Evolutionary conservation across 2,888 invertebrate species (phyloP).

Genomic region (Dicranocentrus wangi): DNA sequence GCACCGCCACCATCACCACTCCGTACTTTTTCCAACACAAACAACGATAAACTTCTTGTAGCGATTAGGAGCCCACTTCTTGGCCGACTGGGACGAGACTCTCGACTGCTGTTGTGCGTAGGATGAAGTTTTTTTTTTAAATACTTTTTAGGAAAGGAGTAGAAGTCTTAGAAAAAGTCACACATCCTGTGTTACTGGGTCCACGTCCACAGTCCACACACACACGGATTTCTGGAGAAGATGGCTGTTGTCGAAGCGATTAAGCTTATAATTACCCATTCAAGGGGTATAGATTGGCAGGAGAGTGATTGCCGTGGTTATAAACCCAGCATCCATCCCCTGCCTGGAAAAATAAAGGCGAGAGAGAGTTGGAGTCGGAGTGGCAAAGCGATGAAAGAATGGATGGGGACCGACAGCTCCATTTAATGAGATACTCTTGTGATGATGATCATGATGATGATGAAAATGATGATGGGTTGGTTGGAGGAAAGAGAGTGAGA

Average conservation of each 20-base stretch:
- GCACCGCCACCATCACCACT: too few species aligned
- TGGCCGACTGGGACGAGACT: too few species aligned
- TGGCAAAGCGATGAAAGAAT: conserved; percentile 34
- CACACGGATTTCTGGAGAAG: too few species aligned
- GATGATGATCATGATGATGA: conserved; percentile 26
- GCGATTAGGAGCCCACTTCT: too few species aligned
- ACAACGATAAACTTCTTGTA: too few species aligned
- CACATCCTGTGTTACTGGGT: too few species aligned
- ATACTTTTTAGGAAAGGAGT: too few species aligned
- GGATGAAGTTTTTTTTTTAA: too few species aligned
- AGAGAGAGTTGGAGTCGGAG: conserved; percentile 10
- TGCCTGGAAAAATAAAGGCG: neutral
- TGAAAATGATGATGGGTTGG: conserved; percentile 44
- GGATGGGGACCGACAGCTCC: conserved; percentile 52
- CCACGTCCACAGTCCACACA: too few species aligned
- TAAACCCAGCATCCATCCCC: neutral
- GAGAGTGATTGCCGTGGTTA: conserved; percentile 38
- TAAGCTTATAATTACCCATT: conserved; percentile 33
- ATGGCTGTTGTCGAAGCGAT: conserved; percentile 14
- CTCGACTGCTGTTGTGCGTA: too few species aligned
- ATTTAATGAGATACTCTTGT: conserved; percentile 61
- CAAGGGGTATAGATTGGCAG: conserved; percentile 26
- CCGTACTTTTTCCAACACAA: too few species aligned
- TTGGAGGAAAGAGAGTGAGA: conserved; percentile 21
- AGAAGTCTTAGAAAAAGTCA: too few species aligned